A percentile compares a stretch with the other conserved stretches of the same genome.
Evolutionary conservation across 1,140 invertebrate species (phyloP).

Genomic region (Propsilocerus akamusi): DNA sequence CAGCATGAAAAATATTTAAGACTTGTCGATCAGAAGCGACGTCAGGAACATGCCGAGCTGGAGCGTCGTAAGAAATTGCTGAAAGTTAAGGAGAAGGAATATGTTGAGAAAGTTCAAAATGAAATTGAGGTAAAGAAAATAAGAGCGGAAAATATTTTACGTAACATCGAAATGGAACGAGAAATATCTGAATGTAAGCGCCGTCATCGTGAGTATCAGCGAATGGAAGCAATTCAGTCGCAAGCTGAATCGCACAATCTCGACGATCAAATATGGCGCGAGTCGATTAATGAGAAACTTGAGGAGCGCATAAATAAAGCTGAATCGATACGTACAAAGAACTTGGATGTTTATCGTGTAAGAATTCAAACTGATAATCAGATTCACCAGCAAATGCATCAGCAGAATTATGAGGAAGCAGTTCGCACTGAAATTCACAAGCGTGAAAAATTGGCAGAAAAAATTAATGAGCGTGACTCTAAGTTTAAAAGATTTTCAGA

Average conservation of each 20-base stretch:
- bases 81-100: constrained; percentile 15
- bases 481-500: constrained; percentile 18
- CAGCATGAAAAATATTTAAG: constrained; percentile 21
- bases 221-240: constrained; percentile 15
- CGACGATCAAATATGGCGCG: constrained; percentile 15
- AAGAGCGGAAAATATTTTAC: constrained; percentile 13
- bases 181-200: constrained; percentile 14
- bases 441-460: constrained; percentile 14
- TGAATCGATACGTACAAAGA: constrained; percentile 14
- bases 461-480: constrained; percentile 15
- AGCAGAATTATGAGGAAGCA: constrained; percentile 20
- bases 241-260: constrained; percentile 19
- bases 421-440: constrained; percentile 14
- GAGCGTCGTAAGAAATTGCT: constrained; percentile 17
- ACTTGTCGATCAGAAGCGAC: constrained; percentile 20
- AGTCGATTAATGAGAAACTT: constrained; percentile 16
- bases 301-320: constrained; percentile 17
- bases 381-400: constrained; percentile 19
- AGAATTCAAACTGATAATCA: constrained; percentile 20
- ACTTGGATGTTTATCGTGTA: constrained; percentile 15
- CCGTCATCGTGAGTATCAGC: constrained; percentile 15
- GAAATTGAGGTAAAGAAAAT: constrained; percentile 16
- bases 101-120: constrained; percentile 14
- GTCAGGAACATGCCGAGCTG: constrained; percentile 18
- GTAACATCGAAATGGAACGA: constrained; percentile 14